Evolutionary conservation across 1,140 invertebrate genomes (phyloP).

Genomic region (Scaptomyza montana): DNA sequence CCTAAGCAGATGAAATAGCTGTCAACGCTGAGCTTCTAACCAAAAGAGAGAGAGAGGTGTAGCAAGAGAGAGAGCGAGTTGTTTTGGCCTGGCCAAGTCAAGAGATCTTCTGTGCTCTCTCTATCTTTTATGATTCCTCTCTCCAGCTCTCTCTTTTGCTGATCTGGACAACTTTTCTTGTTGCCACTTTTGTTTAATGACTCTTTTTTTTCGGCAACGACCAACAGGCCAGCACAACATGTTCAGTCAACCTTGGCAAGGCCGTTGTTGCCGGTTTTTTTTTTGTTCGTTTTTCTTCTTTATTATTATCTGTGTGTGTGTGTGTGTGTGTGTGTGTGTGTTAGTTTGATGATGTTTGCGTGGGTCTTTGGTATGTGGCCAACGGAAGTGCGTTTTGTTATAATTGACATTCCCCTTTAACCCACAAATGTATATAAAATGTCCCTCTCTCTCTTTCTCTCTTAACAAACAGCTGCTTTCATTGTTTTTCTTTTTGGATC

Average conservation of each 20-base stretch:
- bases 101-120: constrained; percentile 19
- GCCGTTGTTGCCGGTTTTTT: constrained; percentile 83
- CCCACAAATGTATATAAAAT: neutral
- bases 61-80: constrained; percentile 36
- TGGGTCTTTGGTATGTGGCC: constrained; percentile 70
- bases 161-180: constrained; percentile 64
- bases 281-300: constrained; percentile 22
- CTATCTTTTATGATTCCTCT: constrained; percentile 26
- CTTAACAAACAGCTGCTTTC: constrained; percentile 25
- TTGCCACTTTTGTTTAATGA: constrained; percentile 62
- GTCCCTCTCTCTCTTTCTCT: constrained; percentile 8
- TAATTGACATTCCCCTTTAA: constrained; percentile 55
- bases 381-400: constrained; percentile 69
- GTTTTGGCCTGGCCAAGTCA: constrained; percentile 20
- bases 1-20: constrained; percentile 52
- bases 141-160: constrained; percentile 36
- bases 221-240: constrained; percentile 49
- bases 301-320: constrained; percentile 31
- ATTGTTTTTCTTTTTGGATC: constrained; percentile 17
- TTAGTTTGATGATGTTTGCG: constrained; percentile 48
- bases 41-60: constrained; percentile 19
- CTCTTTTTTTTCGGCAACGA: constrained; percentile 68
- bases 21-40: constrained; percentile 65
- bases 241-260: constrained; percentile 83
- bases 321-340: constrained; percentile 25